Base-by-base conservation (phyloP, 2,797 vertebrate species). In the Glossophaga mutica region DNA sequence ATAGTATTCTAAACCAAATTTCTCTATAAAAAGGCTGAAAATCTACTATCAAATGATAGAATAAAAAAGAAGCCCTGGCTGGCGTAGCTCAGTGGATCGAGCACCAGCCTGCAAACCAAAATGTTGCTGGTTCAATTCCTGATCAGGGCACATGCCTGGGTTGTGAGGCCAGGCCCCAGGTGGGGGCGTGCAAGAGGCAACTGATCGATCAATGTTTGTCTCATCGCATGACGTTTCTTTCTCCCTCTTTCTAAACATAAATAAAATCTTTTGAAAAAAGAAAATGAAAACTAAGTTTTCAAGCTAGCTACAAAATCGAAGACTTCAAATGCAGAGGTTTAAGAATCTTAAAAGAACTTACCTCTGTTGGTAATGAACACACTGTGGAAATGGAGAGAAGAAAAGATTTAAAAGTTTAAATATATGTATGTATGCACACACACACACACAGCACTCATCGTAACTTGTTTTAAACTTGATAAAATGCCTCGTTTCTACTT, bases 361-460 rank as follows among this genome's bases (percentile, higher is more conserved):
- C 99, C 99, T 99, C 99, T 98, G 99, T 99, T 97, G 99, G 99
- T 98, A 99, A 98, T 0, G 99, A 99, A 98, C 99, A 99, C 71
- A 99, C 99, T 99, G 98, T 14, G 90, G 73, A 97, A 95, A 95
- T 48, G 57, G 48, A 87, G 39, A 96, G 55, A 97, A 97, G 50
- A 50, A 78, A 89, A 87, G 9, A 90, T 42, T 62, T n/a, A 7
- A 37, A 70, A 95, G 87, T 90, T 76, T 90, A 94, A 93, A 84
- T 37, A 68, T 21, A 44, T 46, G 73, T 59, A 29, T 59, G 29
- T 19, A 71, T 2, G 65, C 3, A 55, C 9, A 77, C 6, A 15
- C 18, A 79, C 24, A 65, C 1, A 94, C 18, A 55, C 8, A 50
- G 2, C 50, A 32, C 10, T 74, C 42, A 77, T 57, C 6, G 15